Evolutionary conservation across 1,140 invertebrate species (phyloP), one percentile per base, ranked within the genome.

Genomic region (Camponotus vicinus): DNA sequence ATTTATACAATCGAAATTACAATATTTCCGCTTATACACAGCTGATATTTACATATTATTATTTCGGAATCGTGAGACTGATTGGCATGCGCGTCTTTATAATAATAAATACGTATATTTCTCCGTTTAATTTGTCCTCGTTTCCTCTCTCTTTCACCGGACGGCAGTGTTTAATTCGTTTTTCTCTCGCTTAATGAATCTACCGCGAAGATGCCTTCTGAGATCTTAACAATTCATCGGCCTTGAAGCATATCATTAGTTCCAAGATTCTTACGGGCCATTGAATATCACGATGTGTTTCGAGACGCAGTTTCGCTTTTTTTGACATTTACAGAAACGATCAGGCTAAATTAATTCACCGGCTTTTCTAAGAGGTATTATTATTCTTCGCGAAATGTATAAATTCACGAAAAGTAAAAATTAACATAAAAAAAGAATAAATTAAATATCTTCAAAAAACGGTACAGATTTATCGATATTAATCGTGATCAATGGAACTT

Each of bases 121-220:
- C 27, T 27, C 18, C 37, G 8, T 1, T 8, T 8, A 11, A 6
- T n/a, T 67, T 55, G 6, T 67, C 42, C 1, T 1, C 40, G 6
- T 15, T 4, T 27, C 9, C n/a, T 32, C 15, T 73, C 55, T 64
- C 55, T 61, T 55, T 55, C 59, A 73, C 52, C 84, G 89, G 88
- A 90, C 89, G 89, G 89, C 86, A 90, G 80, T 90, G 82, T 88
- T 85, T 78, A 82, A 88, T 90, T 90, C 82, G 71, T 86, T 90
- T 87, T 52, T n/a, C 8, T 49, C 45, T 34, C 61, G 64, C n/a
- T 34, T 67, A 13, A 69, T 21, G 40, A 71, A 61, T 42, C 21
- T 15, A 52, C 8, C 40, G 18, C 55, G 27, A 61, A 37, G 27
- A 27, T 27, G 27, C 27, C 27, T 59, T 70, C 5, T n/a, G 45